Conservation (phyloP, 2,113 vertebrate species). For the Lophius piscatorius region DNA sequence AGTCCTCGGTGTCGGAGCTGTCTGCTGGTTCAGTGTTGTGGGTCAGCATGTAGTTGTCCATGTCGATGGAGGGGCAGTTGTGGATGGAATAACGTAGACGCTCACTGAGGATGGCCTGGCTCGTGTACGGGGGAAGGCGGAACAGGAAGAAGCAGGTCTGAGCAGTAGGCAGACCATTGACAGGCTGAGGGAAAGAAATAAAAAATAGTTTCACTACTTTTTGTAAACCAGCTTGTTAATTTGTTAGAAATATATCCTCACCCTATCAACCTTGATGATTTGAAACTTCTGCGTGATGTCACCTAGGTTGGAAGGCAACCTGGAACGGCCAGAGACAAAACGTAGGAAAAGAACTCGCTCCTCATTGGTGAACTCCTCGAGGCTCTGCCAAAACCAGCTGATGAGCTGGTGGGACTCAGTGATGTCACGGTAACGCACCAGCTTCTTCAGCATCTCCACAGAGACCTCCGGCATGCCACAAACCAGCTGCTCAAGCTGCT, state of each 20-base stretch:
- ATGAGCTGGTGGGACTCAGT: conserved; percentile 82
- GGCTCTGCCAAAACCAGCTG: conserved; percentile 84
- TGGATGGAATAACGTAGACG: conserved; percentile 86
- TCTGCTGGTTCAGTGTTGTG: conserved; percentile 82
- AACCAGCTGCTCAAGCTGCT: conserved; percentile 85
- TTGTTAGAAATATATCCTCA: conserved; percentile 47
- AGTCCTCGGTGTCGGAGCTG: conserved; percentile 80
- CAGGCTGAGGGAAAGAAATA: conserved; percentile 67
- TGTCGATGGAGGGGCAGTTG: conserved; percentile 86
- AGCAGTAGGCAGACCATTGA: conserved; percentile 84
- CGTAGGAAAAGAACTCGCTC: conserved; percentile 85
- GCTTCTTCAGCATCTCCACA: conserved; percentile 83
- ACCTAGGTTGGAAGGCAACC: conserved; percentile 82
- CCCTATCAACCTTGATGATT: conserved; percentile 86
- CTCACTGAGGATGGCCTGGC: conserved; percentile 81
- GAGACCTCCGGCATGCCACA: conserved; percentile 85
- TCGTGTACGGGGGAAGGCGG: conserved; percentile 82
- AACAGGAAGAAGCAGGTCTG: conserved; percentile 87
- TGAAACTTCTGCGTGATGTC: conserved; percentile 85
- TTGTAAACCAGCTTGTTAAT: neutral
- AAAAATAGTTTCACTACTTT: no score
- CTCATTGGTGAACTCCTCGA: conserved; percentile 86
- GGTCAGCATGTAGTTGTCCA: conserved; percentile 88
- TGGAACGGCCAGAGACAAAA: conserved; percentile 83
- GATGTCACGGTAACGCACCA: conserved; percentile 86